These are phyloP conservation scores for Rhinophrynus dorsalis DNA, from an alignment of 2,797 vertebrate species.

Conservation along the genomic window DNA sequence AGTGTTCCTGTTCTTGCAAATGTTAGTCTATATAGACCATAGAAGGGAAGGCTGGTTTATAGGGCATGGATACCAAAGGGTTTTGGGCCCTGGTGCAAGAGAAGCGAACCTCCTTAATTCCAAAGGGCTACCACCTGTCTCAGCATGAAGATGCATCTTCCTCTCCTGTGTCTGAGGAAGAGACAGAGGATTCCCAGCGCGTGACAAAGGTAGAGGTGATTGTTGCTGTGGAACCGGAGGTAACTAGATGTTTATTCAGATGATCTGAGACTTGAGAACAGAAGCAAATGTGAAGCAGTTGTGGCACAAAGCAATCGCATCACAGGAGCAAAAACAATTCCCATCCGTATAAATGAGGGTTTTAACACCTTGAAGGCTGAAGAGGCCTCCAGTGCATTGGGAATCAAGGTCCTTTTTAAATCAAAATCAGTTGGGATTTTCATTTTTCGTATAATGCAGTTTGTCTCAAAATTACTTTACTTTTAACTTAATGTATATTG, in stretches of 20 bases:
- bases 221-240: slow-evolving; percentile 41
- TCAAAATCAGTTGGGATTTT: too few relatives aligned
- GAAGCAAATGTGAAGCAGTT: too few relatives aligned
- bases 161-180: slow-evolving; percentile 9
- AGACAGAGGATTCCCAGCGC: background rate
- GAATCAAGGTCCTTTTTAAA: too few relatives aligned
- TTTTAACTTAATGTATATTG: too few relatives aligned
- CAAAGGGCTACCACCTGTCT: slow-evolving; percentile 32
- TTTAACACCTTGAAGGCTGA: too few relatives aligned
- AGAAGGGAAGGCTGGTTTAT: background rate
- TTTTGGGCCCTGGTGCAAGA: slow-evolving; percentile 45
- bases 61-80: slow-evolving; percentile 32
- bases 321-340: too few relatives aligned
- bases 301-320: too few relatives aligned
- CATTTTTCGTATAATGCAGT: too few relatives aligned
- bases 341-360: too few relatives aligned
- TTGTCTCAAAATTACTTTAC: too few relatives aligned
- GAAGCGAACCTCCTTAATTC: slow-evolving; percentile 30
- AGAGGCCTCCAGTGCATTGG: too few relatives aligned
- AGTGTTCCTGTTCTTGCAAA: background rate
- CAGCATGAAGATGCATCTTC: slow-evolving; percentile 27
- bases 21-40: background rate
- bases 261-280: background rate
- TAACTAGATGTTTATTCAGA: background rate
- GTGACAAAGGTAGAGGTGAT: slow-evolving; percentile 25